Conservation (phyloP, 2,888 invertebrate species). For the Diplazon laetatorius region DNA sequence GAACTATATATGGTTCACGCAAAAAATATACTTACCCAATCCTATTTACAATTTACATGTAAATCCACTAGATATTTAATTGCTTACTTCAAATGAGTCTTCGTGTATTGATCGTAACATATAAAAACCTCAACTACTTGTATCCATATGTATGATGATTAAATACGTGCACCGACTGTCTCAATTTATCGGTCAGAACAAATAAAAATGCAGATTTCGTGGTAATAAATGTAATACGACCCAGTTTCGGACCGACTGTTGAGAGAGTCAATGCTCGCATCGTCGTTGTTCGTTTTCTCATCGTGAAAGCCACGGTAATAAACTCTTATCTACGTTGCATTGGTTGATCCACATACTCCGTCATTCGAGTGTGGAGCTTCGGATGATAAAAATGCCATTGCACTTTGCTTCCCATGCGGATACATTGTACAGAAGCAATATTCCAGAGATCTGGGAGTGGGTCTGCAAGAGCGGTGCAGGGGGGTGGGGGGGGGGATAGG, state of each 20-base stretch:
- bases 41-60: too few relatives aligned
- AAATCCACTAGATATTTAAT: too few relatives aligned
- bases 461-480: too few relatives aligned
- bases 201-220: constrained; percentile 8
- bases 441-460: constrained; percentile 42
- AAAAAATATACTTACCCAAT: too few relatives aligned
- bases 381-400: constrained; percentile 60
- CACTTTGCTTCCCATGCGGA: constrained; percentile 50
- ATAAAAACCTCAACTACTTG: too few relatives aligned
- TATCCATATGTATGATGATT: too few relatives aligned
- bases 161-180: too few relatives aligned
- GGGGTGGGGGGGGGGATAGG: too few relatives aligned
- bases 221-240: background rate
- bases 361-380: constrained; percentile 41
- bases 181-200: too few relatives aligned
- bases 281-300: constrained; percentile 8
- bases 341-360: constrained; percentile 29
- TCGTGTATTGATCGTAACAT: too few relatives aligned
- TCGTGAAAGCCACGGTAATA: constrained; percentile 6
- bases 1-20: too few relatives aligned
- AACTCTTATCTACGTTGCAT: constrained; percentile 24
- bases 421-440: constrained; percentile 47
- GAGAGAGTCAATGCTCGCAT: background rate
- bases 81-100: too few relatives aligned
- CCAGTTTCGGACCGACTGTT: background rate